Evolutionary conservation across 2,797 vertebrate species (phyloP).

Genomic region (Siniperca scherzeri): DNA sequence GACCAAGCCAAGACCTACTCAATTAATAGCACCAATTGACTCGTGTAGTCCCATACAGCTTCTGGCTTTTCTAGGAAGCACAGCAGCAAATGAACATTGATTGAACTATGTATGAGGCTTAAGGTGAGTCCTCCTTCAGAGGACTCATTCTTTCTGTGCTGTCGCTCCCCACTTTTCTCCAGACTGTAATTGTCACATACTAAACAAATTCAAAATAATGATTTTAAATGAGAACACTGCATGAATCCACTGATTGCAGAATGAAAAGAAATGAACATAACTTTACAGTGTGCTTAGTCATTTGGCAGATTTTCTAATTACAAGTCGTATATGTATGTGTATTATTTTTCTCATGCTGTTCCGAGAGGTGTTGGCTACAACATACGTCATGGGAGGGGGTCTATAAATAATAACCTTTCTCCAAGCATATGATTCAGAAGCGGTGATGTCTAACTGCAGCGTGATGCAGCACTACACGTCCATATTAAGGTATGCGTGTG

Average conservation of each 20-base stretch:
- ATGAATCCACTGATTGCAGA: conserved; percentile 12
- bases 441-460: conserved; percentile 40
- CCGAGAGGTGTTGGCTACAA: conserved; percentile 29
- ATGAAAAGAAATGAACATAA: conserved; percentile 13
- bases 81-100: conserved; percentile 52
- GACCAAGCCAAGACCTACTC: conserved; percentile 67
- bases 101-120: conserved; percentile 3
- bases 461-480: conserved; percentile 31
- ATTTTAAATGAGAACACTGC: neutral
- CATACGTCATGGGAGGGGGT: conserved; percentile 29
- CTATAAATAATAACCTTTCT: conserved; percentile 66
- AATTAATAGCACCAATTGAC: conserved; percentile 78
- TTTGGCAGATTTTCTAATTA: conserved; percentile 7
- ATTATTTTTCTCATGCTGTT: neutral
- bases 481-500: neutral
- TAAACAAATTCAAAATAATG: neutral
- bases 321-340: neutral
- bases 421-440: conserved; percentile 57
- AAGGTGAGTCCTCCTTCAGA: neutral
- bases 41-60: conserved; percentile 62
- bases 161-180: neutral
- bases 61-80: conserved; percentile 46
- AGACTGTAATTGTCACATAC: neutral
- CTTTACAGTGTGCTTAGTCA: neutral
- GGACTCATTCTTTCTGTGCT: neutral